phyloP scores from a whole-genome alignment of 2,113 vertebrate genomes.

The Opisthocomus hoazin region DNA sequence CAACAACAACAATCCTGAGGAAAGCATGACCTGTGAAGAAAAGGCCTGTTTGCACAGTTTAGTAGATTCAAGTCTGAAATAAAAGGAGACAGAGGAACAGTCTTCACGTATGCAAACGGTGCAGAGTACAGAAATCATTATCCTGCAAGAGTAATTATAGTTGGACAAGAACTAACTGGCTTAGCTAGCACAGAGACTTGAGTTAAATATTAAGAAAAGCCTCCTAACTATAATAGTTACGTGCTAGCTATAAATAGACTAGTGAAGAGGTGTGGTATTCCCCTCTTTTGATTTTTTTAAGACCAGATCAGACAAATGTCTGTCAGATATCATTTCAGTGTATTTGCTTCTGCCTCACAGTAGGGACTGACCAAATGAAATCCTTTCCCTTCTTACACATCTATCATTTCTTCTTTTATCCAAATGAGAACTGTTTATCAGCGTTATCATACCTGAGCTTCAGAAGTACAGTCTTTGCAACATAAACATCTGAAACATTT shows the following conservation, averaged over 20 bases:
- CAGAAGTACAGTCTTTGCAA: neutral
- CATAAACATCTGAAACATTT: neutral
- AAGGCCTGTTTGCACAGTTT: neutral
- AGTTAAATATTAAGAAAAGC: slow-evolving; percentile 29
- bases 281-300: neutral
- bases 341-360: neutral
- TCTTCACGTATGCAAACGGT: neutral
- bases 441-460: neutral
- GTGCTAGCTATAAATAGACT: neutral
- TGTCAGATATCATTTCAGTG: neutral
- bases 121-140: neutral
- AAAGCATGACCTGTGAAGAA: neutral
- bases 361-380: neutral
- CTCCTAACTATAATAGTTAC: neutral
- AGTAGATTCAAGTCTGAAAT: neutral
- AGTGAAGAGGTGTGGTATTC: slow-evolving; percentile 14
- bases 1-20: neutral
- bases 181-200: neutral
- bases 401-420: neutral
- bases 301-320: neutral
- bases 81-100: neutral
- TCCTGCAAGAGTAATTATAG: neutral
- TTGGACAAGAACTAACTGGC: neutral
- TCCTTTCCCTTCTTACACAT: neutral
- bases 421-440: neutral